A percentile compares a stretch with the other conserved stretches of the same genome.
Conservation (phyloP, 2,888 invertebrate genomes). For the Rhorus exstirpatorius region DNA sequence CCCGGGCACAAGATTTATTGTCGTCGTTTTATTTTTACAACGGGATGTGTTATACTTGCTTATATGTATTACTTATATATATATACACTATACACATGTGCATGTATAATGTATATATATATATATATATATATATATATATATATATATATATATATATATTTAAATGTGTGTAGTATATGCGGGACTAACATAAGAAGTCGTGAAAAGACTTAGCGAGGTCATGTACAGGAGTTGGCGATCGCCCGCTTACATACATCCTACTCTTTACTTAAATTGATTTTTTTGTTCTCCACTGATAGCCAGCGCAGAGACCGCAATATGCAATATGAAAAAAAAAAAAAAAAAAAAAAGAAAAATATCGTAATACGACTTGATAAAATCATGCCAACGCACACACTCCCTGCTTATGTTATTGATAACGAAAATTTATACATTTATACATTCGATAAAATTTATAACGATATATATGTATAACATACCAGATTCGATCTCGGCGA, state of each 20-base stretch:
- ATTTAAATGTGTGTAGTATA: too few species aligned
- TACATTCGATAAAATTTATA: not conserved
- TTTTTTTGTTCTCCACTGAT: conserved; percentile 4
- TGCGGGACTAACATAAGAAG: not conserved
- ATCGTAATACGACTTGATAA: too few species aligned
- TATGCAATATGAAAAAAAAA: not conserved
- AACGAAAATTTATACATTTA: too few species aligned
- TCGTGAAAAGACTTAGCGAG: conserved; percentile 36
- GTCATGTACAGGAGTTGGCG: conserved; percentile 31
- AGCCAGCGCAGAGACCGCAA: conserved; percentile 16
- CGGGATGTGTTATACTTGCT: conserved; percentile 50
- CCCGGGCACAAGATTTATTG: conserved; percentile 57
- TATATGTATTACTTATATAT: conserved; percentile 5
- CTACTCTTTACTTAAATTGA: not conserved
- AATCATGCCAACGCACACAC: too few species aligned
- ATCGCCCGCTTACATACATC: conserved; percentile 29
- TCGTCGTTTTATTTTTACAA: conserved; percentile 65
- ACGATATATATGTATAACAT: too few species aligned
- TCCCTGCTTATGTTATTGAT: too few species aligned
- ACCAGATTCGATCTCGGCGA: conserved; percentile 76
- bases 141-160: conserved; percentile 12
- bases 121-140: conserved; percentile 24
- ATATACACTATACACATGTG: too few species aligned
- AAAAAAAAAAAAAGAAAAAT: too few species aligned
- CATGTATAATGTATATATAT: too few species aligned